Percentiles rank a stretch among this genome's conserved stretches.
phyloP scores from a whole-genome alignment of 2,888 invertebrate genomes.

The Dasypolia templi region DNA sequence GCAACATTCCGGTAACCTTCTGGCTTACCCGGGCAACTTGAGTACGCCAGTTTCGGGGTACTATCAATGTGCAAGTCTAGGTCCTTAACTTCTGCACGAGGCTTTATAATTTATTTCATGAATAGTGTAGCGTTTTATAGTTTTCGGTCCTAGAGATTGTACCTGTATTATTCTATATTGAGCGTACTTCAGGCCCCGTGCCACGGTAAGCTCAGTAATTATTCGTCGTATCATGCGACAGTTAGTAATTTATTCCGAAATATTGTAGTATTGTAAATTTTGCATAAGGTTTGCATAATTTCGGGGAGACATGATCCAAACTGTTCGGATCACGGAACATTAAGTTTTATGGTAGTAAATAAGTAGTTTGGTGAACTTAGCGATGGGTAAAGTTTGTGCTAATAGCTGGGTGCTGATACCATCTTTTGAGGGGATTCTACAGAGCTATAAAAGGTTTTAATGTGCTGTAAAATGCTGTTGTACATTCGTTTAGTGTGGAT shows the following conservation, averaged over 20 bases:
- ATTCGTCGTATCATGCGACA: slow-evolving; percentile 58
- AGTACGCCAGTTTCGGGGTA: no score
- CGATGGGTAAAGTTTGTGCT: slow-evolving; percentile 70
- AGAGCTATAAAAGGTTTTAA: slow-evolving; percentile 55
- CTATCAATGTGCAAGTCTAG: no score
- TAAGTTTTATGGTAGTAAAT: slow-evolving; percentile 81
- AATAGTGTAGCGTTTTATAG: slow-evolving; percentile 31
- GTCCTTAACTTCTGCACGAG: slow-evolving; percentile 4
- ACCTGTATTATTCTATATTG: slow-evolving; percentile 31
- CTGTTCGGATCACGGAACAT: slow-evolving; percentile 79
- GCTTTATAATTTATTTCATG: slow-evolving; percentile 33
- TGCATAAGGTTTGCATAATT: slow-evolving; percentile 75
- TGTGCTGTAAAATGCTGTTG: slow-evolving; percentile 41
- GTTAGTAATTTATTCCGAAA: slow-evolving; percentile 62
- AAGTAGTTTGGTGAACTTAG: slow-evolving; percentile 77
- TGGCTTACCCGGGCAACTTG: no score
- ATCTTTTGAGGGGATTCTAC: slow-evolving; percentile 65
- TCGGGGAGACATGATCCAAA: slow-evolving; percentile 69
- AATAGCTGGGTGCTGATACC: slow-evolving; percentile 71
- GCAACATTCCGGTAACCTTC: no score
- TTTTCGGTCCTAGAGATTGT: slow-evolving; percentile 1
- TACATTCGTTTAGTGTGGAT: slow-evolving; percentile 35
- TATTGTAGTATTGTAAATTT: slow-evolving; percentile 67
- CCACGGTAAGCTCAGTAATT: slow-evolving; percentile 41
- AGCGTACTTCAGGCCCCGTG: background rate